Conservation (phyloP, 1,140 invertebrate species). For the Cherax destructor region DNA sequence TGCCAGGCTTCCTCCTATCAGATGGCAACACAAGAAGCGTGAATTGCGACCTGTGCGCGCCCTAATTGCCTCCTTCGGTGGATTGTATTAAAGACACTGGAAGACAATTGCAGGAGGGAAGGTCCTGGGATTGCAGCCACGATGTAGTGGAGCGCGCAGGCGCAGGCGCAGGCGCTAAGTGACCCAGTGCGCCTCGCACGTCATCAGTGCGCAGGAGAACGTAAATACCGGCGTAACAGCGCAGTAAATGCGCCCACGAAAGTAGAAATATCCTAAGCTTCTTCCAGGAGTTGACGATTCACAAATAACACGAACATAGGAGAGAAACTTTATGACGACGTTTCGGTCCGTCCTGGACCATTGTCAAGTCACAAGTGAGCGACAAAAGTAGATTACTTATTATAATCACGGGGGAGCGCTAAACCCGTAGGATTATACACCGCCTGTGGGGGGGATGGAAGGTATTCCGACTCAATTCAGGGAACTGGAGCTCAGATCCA, state of each 20-base stretch:
- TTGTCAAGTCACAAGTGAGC: too few relatives aligned
- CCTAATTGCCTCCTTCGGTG: neutral
- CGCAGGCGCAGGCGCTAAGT: neutral
- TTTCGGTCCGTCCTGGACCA: too few relatives aligned
- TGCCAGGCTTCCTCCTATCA: constrained; percentile 3
- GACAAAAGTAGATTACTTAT: too few relatives aligned
- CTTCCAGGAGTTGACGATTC: too few relatives aligned
- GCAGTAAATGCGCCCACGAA: neutral
- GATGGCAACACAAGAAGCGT: constrained; percentile 3
- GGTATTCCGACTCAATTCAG: too few relatives aligned
- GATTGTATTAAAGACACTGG: neutral
- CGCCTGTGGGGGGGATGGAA: too few relatives aligned
- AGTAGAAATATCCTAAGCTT: neutral
- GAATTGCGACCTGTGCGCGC: neutral
- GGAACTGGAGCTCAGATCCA: too few relatives aligned
- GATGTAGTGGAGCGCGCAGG: neutral
- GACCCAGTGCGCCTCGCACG: neutral
- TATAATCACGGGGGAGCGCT: too few relatives aligned
- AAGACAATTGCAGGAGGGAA: neutral
- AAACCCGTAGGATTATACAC: too few relatives aligned
- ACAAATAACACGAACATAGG: too few relatives aligned
- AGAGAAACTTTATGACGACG: too few relatives aligned
- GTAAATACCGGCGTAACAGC: neutral
- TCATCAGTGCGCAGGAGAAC: neutral
- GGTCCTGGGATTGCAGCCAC: neutral